Evolutionary conservation across 1,140 invertebrate species (phyloP), one percentile per base, ranked within the genome.

Genomic region (Drosophila novamexicana): DNA sequence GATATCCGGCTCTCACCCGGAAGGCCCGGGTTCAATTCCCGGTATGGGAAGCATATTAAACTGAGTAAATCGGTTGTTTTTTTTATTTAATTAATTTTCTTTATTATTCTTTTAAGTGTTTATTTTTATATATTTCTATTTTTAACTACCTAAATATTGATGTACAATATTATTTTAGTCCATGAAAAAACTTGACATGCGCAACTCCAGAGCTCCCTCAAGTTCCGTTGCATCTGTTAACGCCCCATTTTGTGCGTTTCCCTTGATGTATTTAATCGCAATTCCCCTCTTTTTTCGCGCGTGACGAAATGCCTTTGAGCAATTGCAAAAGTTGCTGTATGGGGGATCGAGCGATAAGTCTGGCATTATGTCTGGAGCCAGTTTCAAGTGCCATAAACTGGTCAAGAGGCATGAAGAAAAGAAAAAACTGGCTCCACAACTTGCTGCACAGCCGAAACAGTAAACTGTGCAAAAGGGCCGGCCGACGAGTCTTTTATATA

Each of bases 11-110:
- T 70, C 57, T 96, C 95, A 96, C 95, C 95, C 95, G 95, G 95
- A 94, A 95, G 95, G 95, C 95, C 95, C 95, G 95, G 95, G 95
- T 96, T 96, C 95, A 95, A 96, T 96, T 96, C 95, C 95, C 95
- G 95, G 95, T 95, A 96, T 94, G 95, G 95, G 95, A 96, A 95
- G 67, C 4, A 29, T 29, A 29, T 0, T 4, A 5, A 4, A 29
- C 22, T 29, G 22, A 5, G 22, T 29, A 5, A 5, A 29, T 29
- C 22, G 22, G 22, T 29, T 0, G 0, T 29, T 29, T 29, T 29
- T 29, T 29, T 5, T 5, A 29, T 29, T 5, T 29, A 18, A 18
- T 18, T 18, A 0, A 1, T 18, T 18, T 18, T 18, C 18, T 22
- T 22, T 22, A 22, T 22, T 22, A 18, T 22, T 22, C 2, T 22